These are phyloP conservation scores for Drosophila sordidula DNA, from an alignment of 2,888 invertebrate species.

Conservation along the genomic window DNA sequence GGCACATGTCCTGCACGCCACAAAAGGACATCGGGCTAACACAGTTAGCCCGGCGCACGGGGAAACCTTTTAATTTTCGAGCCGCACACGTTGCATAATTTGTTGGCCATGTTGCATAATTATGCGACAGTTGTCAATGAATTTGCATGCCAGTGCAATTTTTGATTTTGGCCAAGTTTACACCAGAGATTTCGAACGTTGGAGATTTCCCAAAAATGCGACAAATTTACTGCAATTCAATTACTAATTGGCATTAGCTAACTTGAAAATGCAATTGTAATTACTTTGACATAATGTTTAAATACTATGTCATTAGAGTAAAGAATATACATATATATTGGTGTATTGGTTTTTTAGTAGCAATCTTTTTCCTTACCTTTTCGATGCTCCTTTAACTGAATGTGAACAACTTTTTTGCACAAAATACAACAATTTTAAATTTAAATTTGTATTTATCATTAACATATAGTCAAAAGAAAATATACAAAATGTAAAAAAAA, in stretches of 20 bases:
- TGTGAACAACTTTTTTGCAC: no score
- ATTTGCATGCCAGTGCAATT: conserved; percentile 48
- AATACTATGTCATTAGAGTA: not conserved
- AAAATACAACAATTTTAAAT: no score
- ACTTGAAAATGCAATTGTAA: not conserved
- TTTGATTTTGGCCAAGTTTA: conserved; percentile 32
- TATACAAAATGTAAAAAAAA: no score
- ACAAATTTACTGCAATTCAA: conserved; percentile 43
- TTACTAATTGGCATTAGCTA: conserved; percentile 35
- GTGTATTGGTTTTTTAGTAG: no score
- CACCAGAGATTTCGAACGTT: conserved; percentile 36
- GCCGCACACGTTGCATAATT: conserved; percentile 69
- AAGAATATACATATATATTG: no score
- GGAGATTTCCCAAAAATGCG: conserved; percentile 17
- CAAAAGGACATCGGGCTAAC: conserved; percentile 12
- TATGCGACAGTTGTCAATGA: conserved; percentile 71
- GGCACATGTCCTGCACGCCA: conserved; percentile 13
- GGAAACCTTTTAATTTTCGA: conserved; percentile 64
- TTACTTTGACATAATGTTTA: not conserved
- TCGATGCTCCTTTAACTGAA: no score
- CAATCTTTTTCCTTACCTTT: no score
- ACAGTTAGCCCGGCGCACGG: not conserved
- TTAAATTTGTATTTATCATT: no score
- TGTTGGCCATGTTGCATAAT: conserved; percentile 58
- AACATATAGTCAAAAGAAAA: no score